These are phyloP conservation scores for Nysson spinosus DNA, from an alignment of 2,888 invertebrate species.

Conservation along the genomic window DNA sequence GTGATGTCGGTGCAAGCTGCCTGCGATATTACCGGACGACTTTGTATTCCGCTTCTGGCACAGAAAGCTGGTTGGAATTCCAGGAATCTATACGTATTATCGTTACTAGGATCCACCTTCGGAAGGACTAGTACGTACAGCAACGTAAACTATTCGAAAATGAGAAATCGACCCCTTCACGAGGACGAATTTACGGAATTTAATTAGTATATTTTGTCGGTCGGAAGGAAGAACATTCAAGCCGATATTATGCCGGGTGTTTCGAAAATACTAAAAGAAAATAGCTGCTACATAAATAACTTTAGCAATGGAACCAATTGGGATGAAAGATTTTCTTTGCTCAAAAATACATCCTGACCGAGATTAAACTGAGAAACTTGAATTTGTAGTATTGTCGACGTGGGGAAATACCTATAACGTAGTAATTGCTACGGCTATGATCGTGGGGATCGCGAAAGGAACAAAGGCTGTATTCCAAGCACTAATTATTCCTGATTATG, in stretches of 20 bases:
- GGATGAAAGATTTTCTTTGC: too few species aligned
- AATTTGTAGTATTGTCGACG: conserved; percentile 83
- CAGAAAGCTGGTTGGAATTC: conserved; percentile 69
- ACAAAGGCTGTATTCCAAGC: conserved; percentile 88
- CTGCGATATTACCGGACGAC: conserved; percentile 75
- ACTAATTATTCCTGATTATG: conserved; percentile 87
- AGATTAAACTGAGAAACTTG: neutral
- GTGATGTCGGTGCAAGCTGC: conserved; percentile 74
- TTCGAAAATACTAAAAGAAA: too few species aligned
- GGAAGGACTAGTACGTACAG: conserved; percentile 74
- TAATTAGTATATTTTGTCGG: too few species aligned
- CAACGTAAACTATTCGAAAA: conserved; percentile 38
- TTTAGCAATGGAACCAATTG: too few species aligned
- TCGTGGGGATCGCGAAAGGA: conserved; percentile 88
- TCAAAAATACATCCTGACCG: too few species aligned
- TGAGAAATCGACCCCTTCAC: conserved; percentile 41
- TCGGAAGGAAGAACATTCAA: neutral
- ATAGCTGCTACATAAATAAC: too few species aligned
- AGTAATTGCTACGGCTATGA: conserved; percentile 84
- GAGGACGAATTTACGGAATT: conserved; percentile 28
- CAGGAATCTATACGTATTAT: conserved; percentile 73
- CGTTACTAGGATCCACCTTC: conserved; percentile 72
- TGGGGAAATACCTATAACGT: conserved; percentile 83
- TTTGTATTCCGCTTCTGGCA: conserved; percentile 73
- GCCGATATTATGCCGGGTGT: too few species aligned